These are phyloP conservation scores for Eumerus sabulonum DNA, from an alignment of 2,888 invertebrate species.

Conservation along the genomic window DNA sequence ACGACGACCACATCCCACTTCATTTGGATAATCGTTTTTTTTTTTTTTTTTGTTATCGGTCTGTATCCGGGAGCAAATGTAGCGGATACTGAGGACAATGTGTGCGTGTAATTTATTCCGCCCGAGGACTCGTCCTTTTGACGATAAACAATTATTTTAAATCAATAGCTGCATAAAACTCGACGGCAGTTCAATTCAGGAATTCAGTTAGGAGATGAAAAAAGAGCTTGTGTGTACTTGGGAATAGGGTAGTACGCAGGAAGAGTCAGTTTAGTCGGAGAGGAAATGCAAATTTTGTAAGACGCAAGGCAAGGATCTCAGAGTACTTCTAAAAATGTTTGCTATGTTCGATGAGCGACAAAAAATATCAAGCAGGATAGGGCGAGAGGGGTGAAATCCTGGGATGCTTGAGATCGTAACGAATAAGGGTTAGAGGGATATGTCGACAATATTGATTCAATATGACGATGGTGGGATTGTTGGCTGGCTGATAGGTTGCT, in stretches of 20 bases:
- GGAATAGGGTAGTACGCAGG: conserved; percentile 1
- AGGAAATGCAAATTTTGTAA: conserved; percentile 62
- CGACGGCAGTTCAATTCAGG: conserved; percentile 48
- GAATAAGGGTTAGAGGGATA: conserved; percentile 40
- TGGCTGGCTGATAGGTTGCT: conserved; percentile 29
- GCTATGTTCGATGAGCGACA: conserved; percentile 26
- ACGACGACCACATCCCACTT: conserved; percentile 47
- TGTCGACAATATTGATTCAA: conserved; percentile 64
- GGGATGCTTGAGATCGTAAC: conserved; percentile 18
- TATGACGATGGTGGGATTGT: conserved; percentile 51
- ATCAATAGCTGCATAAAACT: conserved; percentile 51
- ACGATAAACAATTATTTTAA: conserved; percentile 51
- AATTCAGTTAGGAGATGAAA: conserved; percentile 40
- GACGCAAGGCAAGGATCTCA: conserved; percentile 51
- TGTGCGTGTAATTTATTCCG: conserved; percentile 46
- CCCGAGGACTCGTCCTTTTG: conserved; percentile 21
- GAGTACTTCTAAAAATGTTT: conserved; percentile 45
- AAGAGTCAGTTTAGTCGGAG: background rate
- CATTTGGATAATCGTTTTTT: conserved; percentile 59
- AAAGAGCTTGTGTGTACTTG: conserved; percentile 19
- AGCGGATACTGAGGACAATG: conserved; percentile 6
- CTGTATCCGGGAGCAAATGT: conserved; percentile 1
- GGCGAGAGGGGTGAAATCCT: background rate
- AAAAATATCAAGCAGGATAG: too few relatives aligned
- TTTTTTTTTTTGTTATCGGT: conserved; percentile 17